phyloP scores from a whole-genome alignment of 1,140 invertebrate genomes.

The Macrobrachium nipponense region DNA sequence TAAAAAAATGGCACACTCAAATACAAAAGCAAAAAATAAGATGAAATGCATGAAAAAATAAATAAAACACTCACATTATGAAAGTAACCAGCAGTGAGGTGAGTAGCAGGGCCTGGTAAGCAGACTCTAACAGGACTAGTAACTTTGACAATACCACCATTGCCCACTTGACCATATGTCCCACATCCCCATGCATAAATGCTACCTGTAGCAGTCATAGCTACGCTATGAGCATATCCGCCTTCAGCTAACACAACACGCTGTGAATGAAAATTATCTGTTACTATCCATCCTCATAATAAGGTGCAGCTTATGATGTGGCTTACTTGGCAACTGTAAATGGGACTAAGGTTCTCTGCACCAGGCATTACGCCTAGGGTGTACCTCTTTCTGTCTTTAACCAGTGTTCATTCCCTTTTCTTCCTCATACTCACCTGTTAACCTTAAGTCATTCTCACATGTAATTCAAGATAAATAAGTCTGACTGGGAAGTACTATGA shows the following conservation, averaged over 20 bases:
- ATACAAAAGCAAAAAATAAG: background rate
- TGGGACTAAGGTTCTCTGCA: too few relatives aligned
- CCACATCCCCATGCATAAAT: constrained; percentile 84
- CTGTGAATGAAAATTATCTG: constrained; percentile 2
- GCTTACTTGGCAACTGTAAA: too few relatives aligned
- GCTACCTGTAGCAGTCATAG: constrained; percentile 76
- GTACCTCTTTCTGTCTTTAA: too few relatives aligned
- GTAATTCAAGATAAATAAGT: too few relatives aligned
- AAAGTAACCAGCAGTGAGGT: constrained; percentile 83
- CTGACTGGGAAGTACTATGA: too few relatives aligned
- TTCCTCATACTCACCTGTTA: too few relatives aligned
- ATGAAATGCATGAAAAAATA: constrained; percentile 39
- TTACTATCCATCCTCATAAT: too few relatives aligned
- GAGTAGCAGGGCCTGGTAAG: constrained; percentile 74
- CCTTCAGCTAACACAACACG: constrained; percentile 64
- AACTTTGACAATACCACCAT: constrained; percentile 74
- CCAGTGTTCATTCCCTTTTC: too few relatives aligned
- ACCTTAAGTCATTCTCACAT: too few relatives aligned
- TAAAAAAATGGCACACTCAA: too few relatives aligned
- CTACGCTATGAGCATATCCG: constrained; percentile 82
- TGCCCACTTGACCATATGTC: constrained; percentile 81
- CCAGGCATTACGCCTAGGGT: too few relatives aligned
- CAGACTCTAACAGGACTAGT: constrained; percentile 74
- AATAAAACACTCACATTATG: constrained; percentile 78
- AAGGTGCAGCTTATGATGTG: too few relatives aligned